Conservation (phyloP, 2,797 vertebrate species). For the Sebastes vulpes region DNA sequence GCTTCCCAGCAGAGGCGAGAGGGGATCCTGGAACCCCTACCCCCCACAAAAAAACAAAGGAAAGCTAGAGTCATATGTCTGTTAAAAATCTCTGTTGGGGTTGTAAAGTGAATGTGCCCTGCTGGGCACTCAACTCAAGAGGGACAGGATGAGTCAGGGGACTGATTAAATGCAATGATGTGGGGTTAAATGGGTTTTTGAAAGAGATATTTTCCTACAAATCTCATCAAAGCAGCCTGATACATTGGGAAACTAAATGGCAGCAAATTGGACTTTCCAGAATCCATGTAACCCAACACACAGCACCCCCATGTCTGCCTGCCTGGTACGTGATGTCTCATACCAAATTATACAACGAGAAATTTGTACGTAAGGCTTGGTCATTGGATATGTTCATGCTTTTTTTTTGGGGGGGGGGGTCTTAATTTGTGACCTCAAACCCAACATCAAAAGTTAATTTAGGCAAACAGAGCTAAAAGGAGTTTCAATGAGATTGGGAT, state of each 20-base stretch:
- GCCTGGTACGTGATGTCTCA: neutral
- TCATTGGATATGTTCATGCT: neutral
- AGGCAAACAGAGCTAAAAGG: neutral
- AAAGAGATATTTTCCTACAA: neutral
- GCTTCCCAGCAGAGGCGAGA: slow-evolving; percentile 58
- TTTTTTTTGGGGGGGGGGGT: neutral
- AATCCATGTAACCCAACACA: neutral
- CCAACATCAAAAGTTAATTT: neutral
- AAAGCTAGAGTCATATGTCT: neutral
- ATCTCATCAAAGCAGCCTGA: neutral
- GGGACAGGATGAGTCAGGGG: slow-evolving; percentile 17
- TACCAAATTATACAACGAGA: neutral
- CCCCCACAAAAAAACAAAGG: neutral
- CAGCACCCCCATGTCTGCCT: neutral
- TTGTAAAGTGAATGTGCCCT: neutral
- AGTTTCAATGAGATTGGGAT: neutral
- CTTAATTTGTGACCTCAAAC: neutral
- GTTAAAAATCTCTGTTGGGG: neutral
- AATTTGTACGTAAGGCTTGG: no score
- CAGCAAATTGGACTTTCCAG: neutral
- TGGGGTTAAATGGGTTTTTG: neutral
- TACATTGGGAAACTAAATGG: neutral
- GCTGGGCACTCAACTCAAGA: neutral
- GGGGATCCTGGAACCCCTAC: neutral
- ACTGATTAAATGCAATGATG: neutral